Percentiles rank a stretch among this genome's conserved stretches.
These are phyloP conservation scores for Geotrupes spiniger DNA, from an alignment of 2,888 invertebrate genomes.

Conservation along the genomic window DNA sequence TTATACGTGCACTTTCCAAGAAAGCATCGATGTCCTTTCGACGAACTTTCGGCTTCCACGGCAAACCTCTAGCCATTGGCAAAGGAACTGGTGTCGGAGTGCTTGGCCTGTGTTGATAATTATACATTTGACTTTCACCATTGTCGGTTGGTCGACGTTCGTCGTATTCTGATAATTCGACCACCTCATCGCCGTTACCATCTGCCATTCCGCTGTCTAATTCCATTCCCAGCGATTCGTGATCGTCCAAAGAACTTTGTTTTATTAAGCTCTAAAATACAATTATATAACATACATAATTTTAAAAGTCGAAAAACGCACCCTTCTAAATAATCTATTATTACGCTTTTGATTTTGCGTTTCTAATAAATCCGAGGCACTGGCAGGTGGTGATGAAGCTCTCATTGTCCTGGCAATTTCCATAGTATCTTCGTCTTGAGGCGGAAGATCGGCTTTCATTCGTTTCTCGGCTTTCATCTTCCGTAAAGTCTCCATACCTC, in stretches of 20 bases:
- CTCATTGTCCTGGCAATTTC: constrained; percentile 93
- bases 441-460: constrained; percentile 68
- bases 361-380: constrained; percentile 85
- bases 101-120: constrained; percentile 40
- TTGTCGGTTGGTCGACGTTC: constrained; percentile 51
- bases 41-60: constrained; percentile 95
- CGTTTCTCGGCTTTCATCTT: constrained; percentile 70
- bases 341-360: constrained; percentile 77
- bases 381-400: constrained; percentile 92
- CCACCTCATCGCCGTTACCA: constrained; percentile 59
- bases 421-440: constrained; percentile 87
- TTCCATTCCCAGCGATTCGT: constrained; percentile 70
- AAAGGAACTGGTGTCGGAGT: constrained; percentile 41
- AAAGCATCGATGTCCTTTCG: constrained; percentile 92
- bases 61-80: constrained; percentile 57
- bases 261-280: constrained; percentile 75
- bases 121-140: constrained; percentile 35
- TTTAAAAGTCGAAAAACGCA: constrained; percentile 43
- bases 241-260: constrained; percentile 87
- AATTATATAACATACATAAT: constrained; percentile 9
- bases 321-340: constrained; percentile 67
- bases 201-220: constrained; percentile 61
- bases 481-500: constrained; percentile 83
- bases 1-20: constrained; percentile 84
- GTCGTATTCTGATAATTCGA: constrained; percentile 56